Conservation (phyloP, 2,888 invertebrate species). For the Drosophila anceps region DNA sequence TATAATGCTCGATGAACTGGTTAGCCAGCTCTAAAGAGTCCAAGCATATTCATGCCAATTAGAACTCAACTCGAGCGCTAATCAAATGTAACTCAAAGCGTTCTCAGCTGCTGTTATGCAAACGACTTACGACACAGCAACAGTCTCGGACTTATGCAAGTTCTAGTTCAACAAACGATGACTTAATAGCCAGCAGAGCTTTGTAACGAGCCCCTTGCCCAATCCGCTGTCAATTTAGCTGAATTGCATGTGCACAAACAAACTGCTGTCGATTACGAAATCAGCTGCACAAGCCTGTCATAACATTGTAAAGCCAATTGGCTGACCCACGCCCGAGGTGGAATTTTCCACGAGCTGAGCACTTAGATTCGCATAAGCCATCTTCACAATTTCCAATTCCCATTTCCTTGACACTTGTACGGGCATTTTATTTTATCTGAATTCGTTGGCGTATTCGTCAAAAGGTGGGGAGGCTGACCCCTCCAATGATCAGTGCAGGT, state of each 20-base stretch:
- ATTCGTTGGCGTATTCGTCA: constrained; percentile 41
- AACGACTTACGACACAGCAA: constrained; percentile 16
- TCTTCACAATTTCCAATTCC: background rate
- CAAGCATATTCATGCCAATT: constrained; percentile 14
- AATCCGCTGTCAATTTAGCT: background rate
- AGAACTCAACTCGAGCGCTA: constrained; percentile 3
- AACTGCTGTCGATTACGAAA: constrained; percentile 43
- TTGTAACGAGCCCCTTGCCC: background rate
- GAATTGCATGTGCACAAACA: constrained; percentile 13
- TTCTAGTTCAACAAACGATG: constrained; percentile 32
- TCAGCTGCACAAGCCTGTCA: constrained; percentile 36
- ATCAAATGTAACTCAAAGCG: background rate
- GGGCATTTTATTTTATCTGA: constrained; percentile 27
- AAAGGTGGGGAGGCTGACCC: constrained; percentile 55
- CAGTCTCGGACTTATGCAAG: constrained; percentile 21
- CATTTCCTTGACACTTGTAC: constrained; percentile 45
- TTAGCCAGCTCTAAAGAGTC: constrained; percentile 26
- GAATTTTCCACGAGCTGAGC: constrained; percentile 54
- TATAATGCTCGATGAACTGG: constrained; percentile 34
- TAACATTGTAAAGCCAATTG: constrained; percentile 9
- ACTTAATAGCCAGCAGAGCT: constrained; percentile 17
- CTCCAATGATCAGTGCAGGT: constrained; percentile 60
- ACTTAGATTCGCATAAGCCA: constrained; percentile 12
- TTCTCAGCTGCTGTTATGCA: constrained; percentile 21
- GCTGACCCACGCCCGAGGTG: constrained; percentile 27